A percentile compares a stretch with the other conserved stretches of the same genome.
Evolutionary conservation across 1,140 invertebrate genomes (phyloP).

Genomic region (Pachyrhynchus sulphureomaculatus): DNA sequence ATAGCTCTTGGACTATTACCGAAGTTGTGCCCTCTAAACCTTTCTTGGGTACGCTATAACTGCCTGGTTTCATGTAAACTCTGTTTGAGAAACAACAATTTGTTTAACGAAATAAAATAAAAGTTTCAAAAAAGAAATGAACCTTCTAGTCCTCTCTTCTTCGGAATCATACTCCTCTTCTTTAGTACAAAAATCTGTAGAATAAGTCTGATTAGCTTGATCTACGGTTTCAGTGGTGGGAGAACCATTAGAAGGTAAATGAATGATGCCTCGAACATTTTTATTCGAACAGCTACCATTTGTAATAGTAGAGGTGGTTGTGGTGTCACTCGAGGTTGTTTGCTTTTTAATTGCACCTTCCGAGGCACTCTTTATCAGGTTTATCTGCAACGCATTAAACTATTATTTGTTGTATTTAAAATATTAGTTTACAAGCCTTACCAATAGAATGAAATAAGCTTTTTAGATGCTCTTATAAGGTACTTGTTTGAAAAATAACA

Average conservation of each 20-base stretch:
- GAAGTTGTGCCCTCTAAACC: slow-evolving; percentile 35
- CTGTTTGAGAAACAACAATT: slow-evolving; percentile 14
- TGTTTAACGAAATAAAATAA: neutral
- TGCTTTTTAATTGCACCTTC: slow-evolving; percentile 31
- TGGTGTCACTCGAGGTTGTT: slow-evolving; percentile 23
- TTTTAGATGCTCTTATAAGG: too few relatives aligned
- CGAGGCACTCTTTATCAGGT: slow-evolving; percentile 32
- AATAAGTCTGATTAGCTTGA: slow-evolving; percentile 41
- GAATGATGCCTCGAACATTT: slow-evolving; percentile 38
- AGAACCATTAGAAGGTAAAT: slow-evolving; percentile 21
- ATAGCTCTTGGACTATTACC: slow-evolving; percentile 35
- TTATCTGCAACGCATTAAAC: slow-evolving; percentile 17
- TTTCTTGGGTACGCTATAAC: slow-evolving; percentile 57
- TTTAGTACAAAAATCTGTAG: slow-evolving; percentile 37
- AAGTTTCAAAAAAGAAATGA: neutral
- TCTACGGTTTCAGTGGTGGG: slow-evolving; percentile 37
- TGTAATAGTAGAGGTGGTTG: slow-evolving; percentile 26
- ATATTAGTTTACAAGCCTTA: too few relatives aligned
- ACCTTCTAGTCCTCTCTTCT: slow-evolving; percentile 34
- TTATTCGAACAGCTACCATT: slow-evolving; percentile 29
- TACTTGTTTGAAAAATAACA: too few relatives aligned
- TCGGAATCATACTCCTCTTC: slow-evolving; percentile 41
- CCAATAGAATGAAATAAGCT: too few relatives aligned
- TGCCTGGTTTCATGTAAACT: slow-evolving; percentile 60
- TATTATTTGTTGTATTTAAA: too few relatives aligned